Evolutionary conservation across 2,888 invertebrate genomes (phyloP), one percentile per base, ranked within the genome.

Genomic region (Margaritifera margaritifera): DNA sequence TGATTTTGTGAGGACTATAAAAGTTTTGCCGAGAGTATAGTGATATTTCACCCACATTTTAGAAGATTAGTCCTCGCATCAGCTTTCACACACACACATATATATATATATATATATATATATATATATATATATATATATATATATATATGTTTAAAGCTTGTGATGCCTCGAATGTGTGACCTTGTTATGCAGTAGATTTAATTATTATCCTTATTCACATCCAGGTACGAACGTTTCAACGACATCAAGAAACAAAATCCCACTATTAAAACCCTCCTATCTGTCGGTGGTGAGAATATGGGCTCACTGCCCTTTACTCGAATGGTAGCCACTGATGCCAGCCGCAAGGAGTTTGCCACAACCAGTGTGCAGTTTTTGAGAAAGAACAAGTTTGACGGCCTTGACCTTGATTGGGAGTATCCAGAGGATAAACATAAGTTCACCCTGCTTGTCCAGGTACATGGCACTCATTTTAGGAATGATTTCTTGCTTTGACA

Each of bases 281-380:
- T 98, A 51, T 96, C 95, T 1, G 89, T 98, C 65, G 98, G 98
- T 20, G 98, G 98, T 1, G 97, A 97, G 97, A 96, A 96, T 0
- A 96, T 97, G 89, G 97, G 96, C 0, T 92, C 94, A 0, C 94
- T 93, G 53, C 92, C 84, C 5, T 88, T 88, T 70, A 82, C 84
- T 2, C 68, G 74, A 6, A 84, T 89, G 83, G 84, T 84, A n/a
- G 73, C 81, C 1, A 81, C 83, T 0, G 64, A 74, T 8, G 79
- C 74, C 5, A 83, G 75, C 71, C 74, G 88, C 18, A 59, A 71
- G 22, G 81, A 82, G n/a, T 88, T 88, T 66, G 82, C 85, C 15
- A 71, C 69, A 22, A 74, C 77, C 18, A 72, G 80, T 8, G 80
- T 87, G 11, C 53, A 68, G 24, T 88, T 80, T 75, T 69, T 86